A percentile compares a stretch with the other conserved stretches of the same genome.
phyloP scores from a whole-genome alignment of 2,888 invertebrate genomes.

The Bruchidius siliquastri region DNA sequence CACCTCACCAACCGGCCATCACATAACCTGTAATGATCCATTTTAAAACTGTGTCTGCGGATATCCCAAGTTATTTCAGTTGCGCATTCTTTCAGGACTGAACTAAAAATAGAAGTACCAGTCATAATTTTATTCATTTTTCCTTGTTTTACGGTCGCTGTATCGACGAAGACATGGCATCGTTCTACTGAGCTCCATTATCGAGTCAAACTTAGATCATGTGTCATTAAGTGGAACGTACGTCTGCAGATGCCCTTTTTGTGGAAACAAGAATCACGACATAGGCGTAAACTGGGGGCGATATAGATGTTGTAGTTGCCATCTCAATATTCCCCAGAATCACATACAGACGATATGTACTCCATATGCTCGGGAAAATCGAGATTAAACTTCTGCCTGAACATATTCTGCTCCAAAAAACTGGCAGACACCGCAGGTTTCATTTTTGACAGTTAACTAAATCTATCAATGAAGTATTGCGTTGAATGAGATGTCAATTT shows the following conservation, averaged over 20 bases:
- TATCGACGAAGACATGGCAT: not conserved
- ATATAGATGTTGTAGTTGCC: too few relatives aligned
- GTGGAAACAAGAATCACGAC: not conserved
- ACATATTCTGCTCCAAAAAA: too few relatives aligned
- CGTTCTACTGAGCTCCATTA: not conserved
- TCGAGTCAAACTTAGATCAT: not conserved
- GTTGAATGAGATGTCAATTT: too few relatives aligned
- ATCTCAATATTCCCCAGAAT: too few relatives aligned
- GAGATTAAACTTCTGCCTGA: too few relatives aligned
- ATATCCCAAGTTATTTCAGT: conserved; percentile 17
- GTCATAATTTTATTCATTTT: conserved; percentile 7
- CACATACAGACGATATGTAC: too few relatives aligned
- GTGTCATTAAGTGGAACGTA: not conserved
- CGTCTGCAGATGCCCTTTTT: not conserved
- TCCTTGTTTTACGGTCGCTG: not conserved
- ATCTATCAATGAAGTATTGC: too few relatives aligned
- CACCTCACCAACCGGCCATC: not conserved
- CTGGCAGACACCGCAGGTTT: too few relatives aligned
- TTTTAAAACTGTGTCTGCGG: conserved; percentile 14
- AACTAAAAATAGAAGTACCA: conserved; percentile 2
- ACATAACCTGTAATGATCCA: conserved; percentile 15
- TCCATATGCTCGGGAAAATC: too few relatives aligned
- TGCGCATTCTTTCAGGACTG: conserved; percentile 13
- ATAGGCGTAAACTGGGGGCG: too few relatives aligned
- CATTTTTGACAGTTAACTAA: too few relatives aligned